Percentiles rank a stretch among this genome's conserved stretches.
phyloP scores from a whole-genome alignment of 2,797 vertebrate genomes.

The Triplophysa bombifrons region DNA sequence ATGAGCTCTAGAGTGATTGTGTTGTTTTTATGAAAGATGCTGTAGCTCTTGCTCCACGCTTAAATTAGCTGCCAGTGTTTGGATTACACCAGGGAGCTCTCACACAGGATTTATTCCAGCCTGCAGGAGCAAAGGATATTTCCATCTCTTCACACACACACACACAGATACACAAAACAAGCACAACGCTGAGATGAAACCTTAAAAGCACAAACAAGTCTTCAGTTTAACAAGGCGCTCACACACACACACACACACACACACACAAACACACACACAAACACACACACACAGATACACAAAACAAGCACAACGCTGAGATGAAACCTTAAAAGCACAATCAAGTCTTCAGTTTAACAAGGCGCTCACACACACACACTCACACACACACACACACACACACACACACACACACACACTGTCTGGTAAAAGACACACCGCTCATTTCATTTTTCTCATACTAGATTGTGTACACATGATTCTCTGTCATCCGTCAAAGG shows the following conservation, averaged over 20 bases:
- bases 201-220: slow-evolving; percentile 13
- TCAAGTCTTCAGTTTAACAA: slow-evolving; percentile 11
- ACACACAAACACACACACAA: no score
- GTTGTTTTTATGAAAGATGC: slow-evolving; percentile 78
- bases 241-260: neutral
- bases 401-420: slow-evolving; percentile 41
- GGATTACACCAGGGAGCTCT: slow-evolving; percentile 80
- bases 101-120: slow-evolving; percentile 76
- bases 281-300: slow-evolving; percentile 3
- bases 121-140: slow-evolving; percentile 73
- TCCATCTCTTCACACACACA: slow-evolving; percentile 62
- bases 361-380: neutral
- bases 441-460: slow-evolving; percentile 15
- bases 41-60: slow-evolving; percentile 74
- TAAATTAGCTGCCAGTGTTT: slow-evolving; percentile 85
- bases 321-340: slow-evolving; percentile 21
- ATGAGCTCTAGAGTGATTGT: slow-evolving; percentile 62
- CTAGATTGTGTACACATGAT: slow-evolving; percentile 27
- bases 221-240: neutral
- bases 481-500: slow-evolving; percentile 29
- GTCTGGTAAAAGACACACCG: slow-evolving; percentile 10
- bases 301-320: slow-evolving; percentile 17
- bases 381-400: no score
- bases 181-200: slow-evolving; percentile 16
- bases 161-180: slow-evolving; percentile 7